These are phyloP conservation scores for Polydrusus cervinus DNA, from an alignment of 2,888 invertebrate species.

Conservation along the genomic window DNA sequence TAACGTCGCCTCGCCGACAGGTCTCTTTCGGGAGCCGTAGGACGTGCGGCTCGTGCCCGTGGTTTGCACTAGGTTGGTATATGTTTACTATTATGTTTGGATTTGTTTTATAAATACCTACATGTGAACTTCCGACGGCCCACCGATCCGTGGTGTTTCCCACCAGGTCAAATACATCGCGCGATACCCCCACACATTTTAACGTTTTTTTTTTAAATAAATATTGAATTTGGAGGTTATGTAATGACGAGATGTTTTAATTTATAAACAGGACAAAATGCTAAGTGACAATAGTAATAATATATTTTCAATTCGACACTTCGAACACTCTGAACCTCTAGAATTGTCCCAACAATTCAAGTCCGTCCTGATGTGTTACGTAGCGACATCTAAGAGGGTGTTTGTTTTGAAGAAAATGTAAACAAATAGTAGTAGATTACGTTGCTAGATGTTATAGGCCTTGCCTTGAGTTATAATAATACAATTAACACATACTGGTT, in stretches of 20 bases:
- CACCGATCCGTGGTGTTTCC: slow-evolving; percentile 34
- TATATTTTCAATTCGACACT: no score
- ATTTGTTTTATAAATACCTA: slow-evolving; percentile 41
- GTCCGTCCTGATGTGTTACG: no score
- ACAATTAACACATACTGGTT: no score
- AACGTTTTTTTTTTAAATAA: slow-evolving; percentile 3
- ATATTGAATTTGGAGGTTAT: not conserved
- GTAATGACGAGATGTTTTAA: not conserved
- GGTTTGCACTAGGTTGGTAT: slow-evolving; percentile 45
- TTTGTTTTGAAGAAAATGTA: no score
- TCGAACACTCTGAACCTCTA: no score
- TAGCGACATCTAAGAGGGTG: no score
- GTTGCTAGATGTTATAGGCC: no score
- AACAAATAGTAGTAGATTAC: no score
- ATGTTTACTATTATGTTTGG: slow-evolving; percentile 43
- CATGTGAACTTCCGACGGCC: slow-evolving; percentile 35
- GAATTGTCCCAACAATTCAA: no score
- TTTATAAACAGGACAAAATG: no score
- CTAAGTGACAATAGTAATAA: no score
- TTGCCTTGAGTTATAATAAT: no score
- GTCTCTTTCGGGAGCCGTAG: slow-evolving; percentile 50
- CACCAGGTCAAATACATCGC: slow-evolving; percentile 37
- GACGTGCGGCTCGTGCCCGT: slow-evolving; percentile 48
- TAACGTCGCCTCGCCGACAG: slow-evolving; percentile 43
- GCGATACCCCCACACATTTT: slow-evolving; percentile 5